Percentiles rank a stretch among this genome's conserved stretches.
These are phyloP conservation scores for Chloebia gouldiae DNA, from an alignment of 2,113 vertebrate genomes.

Conservation along the genomic window DNA sequence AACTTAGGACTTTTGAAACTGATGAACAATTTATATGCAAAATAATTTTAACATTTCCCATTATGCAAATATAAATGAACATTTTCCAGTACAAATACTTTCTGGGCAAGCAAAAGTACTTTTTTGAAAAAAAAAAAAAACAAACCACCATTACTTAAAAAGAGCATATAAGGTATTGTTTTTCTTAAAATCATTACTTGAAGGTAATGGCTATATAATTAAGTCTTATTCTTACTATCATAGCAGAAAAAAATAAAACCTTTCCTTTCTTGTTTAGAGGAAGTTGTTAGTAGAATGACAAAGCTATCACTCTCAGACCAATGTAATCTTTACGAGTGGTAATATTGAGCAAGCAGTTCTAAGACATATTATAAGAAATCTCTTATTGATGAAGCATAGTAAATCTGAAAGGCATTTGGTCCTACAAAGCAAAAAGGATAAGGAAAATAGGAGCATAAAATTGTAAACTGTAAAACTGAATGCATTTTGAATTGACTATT, in stretches of 20 bases:
- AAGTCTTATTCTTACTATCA: background rate
- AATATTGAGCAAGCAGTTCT: background rate
- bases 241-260: background rate
- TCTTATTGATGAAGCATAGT: background rate
- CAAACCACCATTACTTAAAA: background rate
- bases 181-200: background rate
- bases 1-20: background rate
- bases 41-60: background rate
- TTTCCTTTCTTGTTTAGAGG: background rate
- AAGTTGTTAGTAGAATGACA: background rate
- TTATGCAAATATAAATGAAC: background rate
- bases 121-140: background rate
- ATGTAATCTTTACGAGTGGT: background rate
- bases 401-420: background rate
- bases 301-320: background rate
- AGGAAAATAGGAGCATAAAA: background rate
- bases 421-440: background rate
- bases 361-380: background rate
- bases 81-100: background rate
- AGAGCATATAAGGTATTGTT: fast-evolving
- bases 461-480: background rate
- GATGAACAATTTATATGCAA: background rate
- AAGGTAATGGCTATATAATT: background rate
- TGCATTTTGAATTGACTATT: background rate
- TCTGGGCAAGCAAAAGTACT: background rate